A percentile compares a stretch with the other conserved stretches of the same genome.
Conservation (phyloP, 2,113 vertebrate genomes). For the Talpa occidentalis region DNA sequence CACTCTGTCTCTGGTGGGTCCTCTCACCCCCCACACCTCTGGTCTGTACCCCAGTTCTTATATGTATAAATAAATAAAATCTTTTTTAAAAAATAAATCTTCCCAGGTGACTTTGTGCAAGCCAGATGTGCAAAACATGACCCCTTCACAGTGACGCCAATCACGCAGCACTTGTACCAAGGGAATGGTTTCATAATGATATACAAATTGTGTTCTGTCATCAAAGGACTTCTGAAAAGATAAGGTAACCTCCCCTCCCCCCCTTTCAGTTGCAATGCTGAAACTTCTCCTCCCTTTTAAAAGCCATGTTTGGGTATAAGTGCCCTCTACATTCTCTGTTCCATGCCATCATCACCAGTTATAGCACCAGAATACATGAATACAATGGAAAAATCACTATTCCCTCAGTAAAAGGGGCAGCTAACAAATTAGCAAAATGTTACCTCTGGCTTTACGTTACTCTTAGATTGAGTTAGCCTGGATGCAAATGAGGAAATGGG, state of each 20-base stretch:
- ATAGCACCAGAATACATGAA: neutral
- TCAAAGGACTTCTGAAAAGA: neutral
- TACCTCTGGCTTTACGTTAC: neutral
- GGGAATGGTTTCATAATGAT: neutral
- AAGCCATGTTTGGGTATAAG: neutral
- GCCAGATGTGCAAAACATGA: neutral
- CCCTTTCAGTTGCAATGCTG: neutral
- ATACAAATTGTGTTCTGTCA: neutral
- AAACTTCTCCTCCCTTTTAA: neutral
- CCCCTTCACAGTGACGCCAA: neutral
- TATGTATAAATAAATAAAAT: too few relatives aligned
- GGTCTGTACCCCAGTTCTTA: too few relatives aligned
- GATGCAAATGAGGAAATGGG: neutral
- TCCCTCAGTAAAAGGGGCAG: neutral
- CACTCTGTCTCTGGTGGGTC: too few relatives aligned
- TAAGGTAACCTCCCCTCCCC: rapidly evolving
- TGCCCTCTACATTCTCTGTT: too few relatives aligned
- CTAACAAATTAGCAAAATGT: neutral
- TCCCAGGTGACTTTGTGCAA: neutral
- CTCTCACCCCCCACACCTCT: too few relatives aligned
- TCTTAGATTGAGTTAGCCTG: neutral
- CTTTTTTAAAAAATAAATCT: too few relatives aligned
- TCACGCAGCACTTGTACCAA: neutral
- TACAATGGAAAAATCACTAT: neutral
- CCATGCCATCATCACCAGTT: neutral